Percentiles rank a stretch among this genome's conserved stretches.
phyloP scores from a whole-genome alignment of 2,888 invertebrate genomes.

The Germaria angustata region DNA sequence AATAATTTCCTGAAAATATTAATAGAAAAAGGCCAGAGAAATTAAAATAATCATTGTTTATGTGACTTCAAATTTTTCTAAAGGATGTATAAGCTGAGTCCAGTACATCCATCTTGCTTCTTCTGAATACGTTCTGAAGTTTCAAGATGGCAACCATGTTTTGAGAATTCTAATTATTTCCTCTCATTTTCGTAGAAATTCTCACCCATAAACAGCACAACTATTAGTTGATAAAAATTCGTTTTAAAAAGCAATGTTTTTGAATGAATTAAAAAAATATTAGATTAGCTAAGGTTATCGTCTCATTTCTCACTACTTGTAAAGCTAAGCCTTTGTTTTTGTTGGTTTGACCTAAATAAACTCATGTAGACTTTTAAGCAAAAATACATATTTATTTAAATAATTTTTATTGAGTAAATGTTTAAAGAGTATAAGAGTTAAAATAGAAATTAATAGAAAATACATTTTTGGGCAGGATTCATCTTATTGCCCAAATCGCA shows the following conservation, averaged over 20 bases:
- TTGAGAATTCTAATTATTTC: not conserved
- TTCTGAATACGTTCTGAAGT: no score
- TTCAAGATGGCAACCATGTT: conserved; percentile 18
- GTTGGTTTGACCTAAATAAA: conserved; percentile 15
- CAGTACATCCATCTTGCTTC: no score
- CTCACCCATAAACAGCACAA: not conserved
- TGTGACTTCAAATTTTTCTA: no score
- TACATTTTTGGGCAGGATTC: conserved; percentile 75
- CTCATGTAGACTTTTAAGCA: not conserved
- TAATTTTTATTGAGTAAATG: not conserved
- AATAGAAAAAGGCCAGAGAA: no score
- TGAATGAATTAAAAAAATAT: conserved; percentile 15
- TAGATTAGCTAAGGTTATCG: conserved; percentile 46
- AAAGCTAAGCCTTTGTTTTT: conserved; percentile 18
- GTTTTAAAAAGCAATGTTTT: conserved; percentile 1
- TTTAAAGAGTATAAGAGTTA: conserved; percentile 3
- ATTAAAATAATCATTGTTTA: no score
- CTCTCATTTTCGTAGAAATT: not conserved
- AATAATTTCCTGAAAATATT: no score
- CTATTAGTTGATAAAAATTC: conserved; percentile 23
- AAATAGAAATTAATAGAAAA: conserved; percentile 70
- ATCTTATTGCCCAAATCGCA: conserved; percentile 72
- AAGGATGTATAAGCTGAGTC: no score
- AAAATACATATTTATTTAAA: conserved; percentile 8
- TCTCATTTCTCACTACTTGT: conserved; percentile 25